phyloP scores from a whole-genome alignment of 2,797 vertebrate genomes.

The Euthynnus affinis region DNA sequence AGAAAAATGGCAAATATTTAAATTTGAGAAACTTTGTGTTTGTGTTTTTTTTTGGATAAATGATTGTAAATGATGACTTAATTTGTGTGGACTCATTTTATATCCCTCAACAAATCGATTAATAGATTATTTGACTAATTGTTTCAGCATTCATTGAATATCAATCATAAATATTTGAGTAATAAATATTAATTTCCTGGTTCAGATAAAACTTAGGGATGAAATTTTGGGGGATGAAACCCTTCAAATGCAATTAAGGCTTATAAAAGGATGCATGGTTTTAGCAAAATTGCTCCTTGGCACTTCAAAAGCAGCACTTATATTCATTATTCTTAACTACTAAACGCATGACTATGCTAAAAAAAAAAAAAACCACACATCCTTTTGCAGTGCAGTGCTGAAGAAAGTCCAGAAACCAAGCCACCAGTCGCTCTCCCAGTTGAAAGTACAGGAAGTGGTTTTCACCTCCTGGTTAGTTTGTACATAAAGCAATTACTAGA shows the following conservation, averaged over 20 bases:
- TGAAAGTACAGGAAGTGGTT: constrained; percentile 11
- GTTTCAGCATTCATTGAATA: neutral
- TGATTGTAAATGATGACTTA: neutral
- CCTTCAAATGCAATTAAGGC: rapidly evolving
- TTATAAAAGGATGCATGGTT: neutral
- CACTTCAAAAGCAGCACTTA: too few relatives aligned
- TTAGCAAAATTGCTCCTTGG: neutral
- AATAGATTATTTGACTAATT: too few relatives aligned
- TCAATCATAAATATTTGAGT: neutral
- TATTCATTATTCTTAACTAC: too few relatives aligned
- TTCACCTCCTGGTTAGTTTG: constrained; percentile 18
- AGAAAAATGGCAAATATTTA: neutral
- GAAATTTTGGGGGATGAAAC: constrained; percentile 36
- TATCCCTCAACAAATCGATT: neutral
- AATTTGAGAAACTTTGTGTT: neutral
- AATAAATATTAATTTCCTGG: neutral
- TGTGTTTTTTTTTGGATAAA: neutral
- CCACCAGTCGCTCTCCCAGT: neutral
- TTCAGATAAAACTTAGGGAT: neutral
- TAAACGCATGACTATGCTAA: neutral
- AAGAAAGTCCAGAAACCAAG: neutral
- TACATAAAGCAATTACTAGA: constrained; percentile 19
- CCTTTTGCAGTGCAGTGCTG: neutral
- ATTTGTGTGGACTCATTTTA: neutral
- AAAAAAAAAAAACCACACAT: constrained; percentile 12